Evolutionary conservation across 2,797 vertebrate genomes (phyloP).

Genomic region (Argentina silus): DNA sequence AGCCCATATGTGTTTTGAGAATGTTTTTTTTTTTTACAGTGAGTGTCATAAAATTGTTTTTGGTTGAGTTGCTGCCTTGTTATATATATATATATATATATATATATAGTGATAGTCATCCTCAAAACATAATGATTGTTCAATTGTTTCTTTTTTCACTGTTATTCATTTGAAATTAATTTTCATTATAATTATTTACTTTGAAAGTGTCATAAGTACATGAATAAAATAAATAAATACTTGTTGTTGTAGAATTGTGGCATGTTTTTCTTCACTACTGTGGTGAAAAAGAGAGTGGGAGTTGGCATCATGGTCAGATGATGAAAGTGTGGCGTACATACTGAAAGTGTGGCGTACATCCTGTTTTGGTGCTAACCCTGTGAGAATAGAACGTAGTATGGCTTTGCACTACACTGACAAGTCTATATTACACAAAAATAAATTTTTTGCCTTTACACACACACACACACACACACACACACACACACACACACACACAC

Average conservation of each 20-base stretch:
- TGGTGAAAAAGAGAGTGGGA: no score
- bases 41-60: neutral
- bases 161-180: neutral
- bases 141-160: neutral
- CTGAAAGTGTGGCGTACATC: no score
- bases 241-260: neutral
- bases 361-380: neutral
- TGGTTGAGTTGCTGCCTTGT: neutral
- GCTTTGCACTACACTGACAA: no score
- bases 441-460: no score
- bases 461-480: neutral
- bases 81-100: no score
- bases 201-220: no score
- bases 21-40: neutral
- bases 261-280: no score
- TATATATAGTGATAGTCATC: neutral
- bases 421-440: no score
- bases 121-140: conserved; percentile 18
- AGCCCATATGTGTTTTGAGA: neutral
- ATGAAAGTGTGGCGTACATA: no score
- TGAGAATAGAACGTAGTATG: neutral
- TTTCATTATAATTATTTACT: no score
- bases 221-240: conserved; percentile 9
- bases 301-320: no score
- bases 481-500: conserved; percentile 11